These are phyloP conservation scores for Bursaphelenchus okinawaensis DNA, from an alignment of 2,888 invertebrate genomes.

Conservation along the genomic window DNA sequence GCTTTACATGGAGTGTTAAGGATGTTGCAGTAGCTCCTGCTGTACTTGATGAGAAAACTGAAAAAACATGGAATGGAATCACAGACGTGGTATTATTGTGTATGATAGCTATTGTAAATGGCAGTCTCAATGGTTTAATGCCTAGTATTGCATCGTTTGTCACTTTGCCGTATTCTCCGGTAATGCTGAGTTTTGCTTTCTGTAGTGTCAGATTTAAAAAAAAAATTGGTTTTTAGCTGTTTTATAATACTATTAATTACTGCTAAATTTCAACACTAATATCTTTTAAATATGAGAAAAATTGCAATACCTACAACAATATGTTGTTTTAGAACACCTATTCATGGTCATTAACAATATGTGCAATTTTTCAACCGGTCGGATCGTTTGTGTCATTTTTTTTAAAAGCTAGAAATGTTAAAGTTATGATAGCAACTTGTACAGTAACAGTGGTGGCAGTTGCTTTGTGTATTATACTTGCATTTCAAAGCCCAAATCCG, in stretches of 20 bases:
- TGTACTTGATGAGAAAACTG: neutral
- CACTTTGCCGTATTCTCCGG: neutral
- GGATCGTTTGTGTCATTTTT: slow-evolving; percentile 65
- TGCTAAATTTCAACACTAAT: no score
- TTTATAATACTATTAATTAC: no score
- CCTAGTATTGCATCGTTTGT: neutral
- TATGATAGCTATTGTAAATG: neutral
- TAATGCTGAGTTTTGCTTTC: no score
- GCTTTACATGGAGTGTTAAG: neutral
- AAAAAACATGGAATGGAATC: neutral
- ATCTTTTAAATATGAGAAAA: no score
- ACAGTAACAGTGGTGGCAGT: slow-evolving; percentile 58
- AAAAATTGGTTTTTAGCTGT: no score
- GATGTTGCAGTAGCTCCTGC: neutral
- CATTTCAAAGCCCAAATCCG: slow-evolving; percentile 14
- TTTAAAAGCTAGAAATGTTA: neutral
- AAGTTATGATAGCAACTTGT: slow-evolving; percentile 43
- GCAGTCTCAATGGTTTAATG: neutral
- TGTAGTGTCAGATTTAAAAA: no score
- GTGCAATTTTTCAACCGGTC: slow-evolving; percentile 74
- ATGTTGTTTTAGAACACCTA: slow-evolving; percentile 66
- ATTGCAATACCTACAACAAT: no score
- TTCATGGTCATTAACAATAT: slow-evolving; percentile 72
- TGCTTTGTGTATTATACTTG: neutral
- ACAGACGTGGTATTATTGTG: neutral